phyloP scores from a whole-genome alignment of 2,888 invertebrate genomes.

The Alentia gelatinosa region DNA sequence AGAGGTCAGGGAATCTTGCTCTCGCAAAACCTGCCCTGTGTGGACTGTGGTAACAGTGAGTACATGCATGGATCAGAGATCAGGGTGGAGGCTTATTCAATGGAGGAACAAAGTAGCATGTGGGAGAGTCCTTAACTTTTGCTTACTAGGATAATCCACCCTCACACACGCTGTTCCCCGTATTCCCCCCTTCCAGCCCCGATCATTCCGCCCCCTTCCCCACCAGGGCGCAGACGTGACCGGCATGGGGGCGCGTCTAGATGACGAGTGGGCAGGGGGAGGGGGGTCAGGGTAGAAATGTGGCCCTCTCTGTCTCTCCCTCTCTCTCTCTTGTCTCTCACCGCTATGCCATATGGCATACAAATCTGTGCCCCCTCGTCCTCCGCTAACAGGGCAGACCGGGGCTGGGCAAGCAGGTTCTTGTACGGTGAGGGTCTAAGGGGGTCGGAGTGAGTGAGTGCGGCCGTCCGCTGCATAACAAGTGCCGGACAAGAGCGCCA shows the following conservation, averaged over 20 bases:
- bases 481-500: neutral
- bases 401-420: neutral
- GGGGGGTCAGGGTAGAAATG: neutral
- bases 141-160: conserved; percentile 29
- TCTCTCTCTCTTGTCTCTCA: too few relatives aligned
- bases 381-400: neutral
- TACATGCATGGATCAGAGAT: neutral
- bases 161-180: neutral
- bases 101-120: neutral
- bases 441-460: neutral
- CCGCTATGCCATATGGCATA: neutral
- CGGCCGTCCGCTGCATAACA: neutral
- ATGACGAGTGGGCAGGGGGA: neutral
- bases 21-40: too few relatives aligned
- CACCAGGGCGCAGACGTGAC: neutral
- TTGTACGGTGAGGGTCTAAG: neutral
- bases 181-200: neutral
- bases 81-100: neutral
- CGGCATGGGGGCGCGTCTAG: neutral
- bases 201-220: neutral
- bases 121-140: neutral
- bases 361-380: neutral
- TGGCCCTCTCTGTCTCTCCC: neutral
- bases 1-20: too few relatives aligned
- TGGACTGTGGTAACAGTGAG: too few relatives aligned